Percentiles rank a stretch among this genome's conserved stretches.
Conservation (phyloP, 2,888 invertebrate species). For the Isotomurus palustris region DNA sequence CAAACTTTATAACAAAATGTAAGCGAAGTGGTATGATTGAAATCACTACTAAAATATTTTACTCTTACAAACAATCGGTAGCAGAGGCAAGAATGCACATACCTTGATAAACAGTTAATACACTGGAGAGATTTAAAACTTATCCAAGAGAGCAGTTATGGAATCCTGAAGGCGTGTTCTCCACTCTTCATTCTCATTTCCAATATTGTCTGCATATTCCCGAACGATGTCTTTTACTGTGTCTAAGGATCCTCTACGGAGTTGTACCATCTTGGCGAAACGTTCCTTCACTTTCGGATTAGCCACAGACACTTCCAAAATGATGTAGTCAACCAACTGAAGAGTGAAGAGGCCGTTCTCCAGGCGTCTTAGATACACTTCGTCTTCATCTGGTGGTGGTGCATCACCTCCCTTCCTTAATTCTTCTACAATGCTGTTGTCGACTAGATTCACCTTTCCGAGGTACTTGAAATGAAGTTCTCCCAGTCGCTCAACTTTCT, state of each 20-base stretch:
- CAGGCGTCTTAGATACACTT: conserved; percentile 78
- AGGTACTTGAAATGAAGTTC: conserved; percentile 96
- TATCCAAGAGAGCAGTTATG: conserved; percentile 85
- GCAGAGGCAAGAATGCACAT: no score
- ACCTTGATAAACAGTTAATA: no score
- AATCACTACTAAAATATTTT: no score
- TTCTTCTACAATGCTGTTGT: conserved; percentile 65
- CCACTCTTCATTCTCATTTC: conserved; percentile 80
- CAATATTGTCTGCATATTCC: conserved; percentile 95
- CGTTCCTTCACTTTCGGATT: conserved; percentile 66
- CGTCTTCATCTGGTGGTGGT: conserved; percentile 73
- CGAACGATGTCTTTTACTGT: conserved; percentile 75
- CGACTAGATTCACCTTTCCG: conserved; percentile 82
- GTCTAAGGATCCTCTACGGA: conserved; percentile 85
- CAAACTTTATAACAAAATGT: no score
- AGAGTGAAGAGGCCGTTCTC: conserved; percentile 94
- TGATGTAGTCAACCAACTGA: conserved; percentile 82
- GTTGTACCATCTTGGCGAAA: conserved; percentile 79
- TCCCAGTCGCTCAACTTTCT: conserved; percentile 92
- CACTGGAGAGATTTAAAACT: no score
- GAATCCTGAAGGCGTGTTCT: conserved; percentile 84
- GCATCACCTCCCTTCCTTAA: conserved; percentile 58
- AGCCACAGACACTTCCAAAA: conserved; percentile 55
- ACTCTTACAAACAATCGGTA: no score
- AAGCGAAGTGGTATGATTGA: no score